Conservation (phyloP, 1,140 invertebrate genomes). For the Hylaeus anthracinus region DNA sequence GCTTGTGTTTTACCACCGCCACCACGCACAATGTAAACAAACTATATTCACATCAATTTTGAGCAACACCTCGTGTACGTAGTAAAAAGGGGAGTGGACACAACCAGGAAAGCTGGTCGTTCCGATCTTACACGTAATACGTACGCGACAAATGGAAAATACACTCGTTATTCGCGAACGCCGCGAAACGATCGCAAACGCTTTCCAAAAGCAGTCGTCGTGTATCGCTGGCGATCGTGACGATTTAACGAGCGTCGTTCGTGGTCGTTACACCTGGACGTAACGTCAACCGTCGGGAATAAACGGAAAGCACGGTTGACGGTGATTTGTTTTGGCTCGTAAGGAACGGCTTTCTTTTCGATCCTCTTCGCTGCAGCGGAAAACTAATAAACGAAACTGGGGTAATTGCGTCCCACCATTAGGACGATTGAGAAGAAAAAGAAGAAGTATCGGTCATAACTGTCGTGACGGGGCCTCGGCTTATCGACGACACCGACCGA, state of each 20-base stretch:
- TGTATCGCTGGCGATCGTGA: too few species aligned
- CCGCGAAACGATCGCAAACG: too few species aligned
- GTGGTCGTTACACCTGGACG: neutral
- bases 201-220: too few species aligned
- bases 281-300: constrained; percentile 10
- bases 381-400: constrained; percentile 49
- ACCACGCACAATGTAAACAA: too few species aligned
- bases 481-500: neutral
- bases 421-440: constrained; percentile 43
- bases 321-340: constrained; percentile 7
- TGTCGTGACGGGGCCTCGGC: neutral
- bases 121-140: too few species aligned
- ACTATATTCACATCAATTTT: too few species aligned
- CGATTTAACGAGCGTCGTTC: neutral
- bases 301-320: neutral
- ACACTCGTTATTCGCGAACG: too few species aligned
- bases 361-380: neutral
- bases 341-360: constrained; percentile 17
- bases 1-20: too few species aligned
- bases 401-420: constrained; percentile 37
- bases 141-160: too few species aligned
- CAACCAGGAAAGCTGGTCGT: too few species aligned
- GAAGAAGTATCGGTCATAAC: constrained; percentile 34
- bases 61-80: too few species aligned
- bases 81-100: too few species aligned